Evolutionary conservation across 2,797 vertebrate genomes (phyloP).

Genomic region (Psittacula echo): DNA sequence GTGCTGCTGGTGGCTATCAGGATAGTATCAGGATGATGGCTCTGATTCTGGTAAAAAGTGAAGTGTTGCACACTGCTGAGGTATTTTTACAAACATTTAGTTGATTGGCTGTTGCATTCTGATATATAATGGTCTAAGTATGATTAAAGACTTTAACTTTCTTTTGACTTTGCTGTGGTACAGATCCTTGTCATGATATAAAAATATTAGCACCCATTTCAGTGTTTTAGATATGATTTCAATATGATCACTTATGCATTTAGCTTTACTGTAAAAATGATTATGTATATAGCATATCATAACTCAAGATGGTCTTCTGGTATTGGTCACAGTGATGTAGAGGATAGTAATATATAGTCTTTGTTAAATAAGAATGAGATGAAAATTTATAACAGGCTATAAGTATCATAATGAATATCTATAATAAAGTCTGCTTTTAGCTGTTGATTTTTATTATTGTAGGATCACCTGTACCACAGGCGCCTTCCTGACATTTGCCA

Average conservation of each 20-base stretch:
- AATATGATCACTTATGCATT: neutral
- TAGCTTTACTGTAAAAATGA: slow-evolving; percentile 34
- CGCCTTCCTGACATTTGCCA: slow-evolving; percentile 51
- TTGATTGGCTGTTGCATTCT: neutral
- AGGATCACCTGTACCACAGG: slow-evolving; percentile 52
- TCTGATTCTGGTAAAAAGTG: neutral
- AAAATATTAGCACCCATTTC: neutral
- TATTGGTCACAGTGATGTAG: slow-evolving; percentile 22
- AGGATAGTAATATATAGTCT: neutral
- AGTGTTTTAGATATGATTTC: neutral
- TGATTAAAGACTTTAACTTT: neutral
- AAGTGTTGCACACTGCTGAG: neutral
- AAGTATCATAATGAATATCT: slow-evolving; percentile 50
- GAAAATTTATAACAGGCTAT: slow-evolving; percentile 37
- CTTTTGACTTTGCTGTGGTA: neutral
- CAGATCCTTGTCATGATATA: neutral
- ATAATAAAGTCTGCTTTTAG: slow-evolving; percentile 59
- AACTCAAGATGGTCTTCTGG: slow-evolving; percentile 16
- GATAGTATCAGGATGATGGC: neutral
- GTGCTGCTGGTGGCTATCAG: neutral
- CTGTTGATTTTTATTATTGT: slow-evolving; percentile 69
- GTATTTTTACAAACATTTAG: neutral
- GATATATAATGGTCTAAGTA: neutral
- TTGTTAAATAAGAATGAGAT: slow-evolving; percentile 27
- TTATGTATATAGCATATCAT: slow-evolving; percentile 10